Evolutionary conservation across 2,888 invertebrate species (phyloP), one percentile per base, ranked within the genome.

Genomic region (Campoplex capitator): DNA sequence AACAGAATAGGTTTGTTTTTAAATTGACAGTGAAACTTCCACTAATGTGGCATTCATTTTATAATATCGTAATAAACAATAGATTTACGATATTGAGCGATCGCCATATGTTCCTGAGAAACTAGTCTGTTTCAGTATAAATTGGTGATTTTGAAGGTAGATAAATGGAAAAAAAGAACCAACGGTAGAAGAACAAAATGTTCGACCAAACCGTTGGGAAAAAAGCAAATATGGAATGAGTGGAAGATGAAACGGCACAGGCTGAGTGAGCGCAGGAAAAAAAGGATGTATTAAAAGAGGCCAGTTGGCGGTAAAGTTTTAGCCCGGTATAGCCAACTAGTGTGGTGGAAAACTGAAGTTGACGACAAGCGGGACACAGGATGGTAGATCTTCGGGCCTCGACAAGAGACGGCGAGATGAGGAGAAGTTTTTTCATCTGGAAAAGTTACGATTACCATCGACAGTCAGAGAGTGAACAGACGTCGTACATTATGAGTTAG

Each of bases 361-460:
- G 65, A 78, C 38, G 42, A 83, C 80, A 67, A 74, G 62, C 71
- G 77, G 62, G 84, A 71, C 62, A 73, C 65, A 58, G 65, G 51
- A 16, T 58, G 42, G 23, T 56, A 74, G 73, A 77, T 77, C 71
- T 65, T 51, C 23, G 65, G 18, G 73, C 65, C 38, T 62, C 23
- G 38, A n/a, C 38, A 18, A 8, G 23, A 70, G 58, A 68, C 45
- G 56, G 38, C 13, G 67, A 58, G 68, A 81, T 28, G 67, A 54
- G 58, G 56, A 84, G 78, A 87, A 87, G 84, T 87, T 87, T 87
- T 87, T 87, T 87, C 87, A 87, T 87, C 87, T 84, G 78, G 82
- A 84, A 81, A 87, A 87, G 87, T 87, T 87, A 87, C 82, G 84
- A 87, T 87, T 87, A 87, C 84, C 87, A 87, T 87, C 82, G 84